A percentile compares a stretch with the other conserved stretches of the same genome.
Evolutionary conservation across 2,888 invertebrate species (phyloP).

Genomic region (Drosophila nr. medialis): DNA sequence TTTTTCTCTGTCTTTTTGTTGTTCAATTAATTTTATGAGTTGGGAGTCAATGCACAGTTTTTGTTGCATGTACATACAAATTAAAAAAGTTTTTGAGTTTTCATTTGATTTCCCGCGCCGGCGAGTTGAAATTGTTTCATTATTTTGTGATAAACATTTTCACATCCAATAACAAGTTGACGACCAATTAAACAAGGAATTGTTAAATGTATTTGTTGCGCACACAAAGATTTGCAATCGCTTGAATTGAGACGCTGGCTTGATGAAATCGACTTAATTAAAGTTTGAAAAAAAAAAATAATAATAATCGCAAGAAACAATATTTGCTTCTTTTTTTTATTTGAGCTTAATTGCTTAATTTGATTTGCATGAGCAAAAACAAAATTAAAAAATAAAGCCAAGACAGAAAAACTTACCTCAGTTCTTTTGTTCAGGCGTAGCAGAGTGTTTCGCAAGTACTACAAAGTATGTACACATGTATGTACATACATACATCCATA

Average conservation of each 20-base stretch:
- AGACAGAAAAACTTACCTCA: slow-evolving; percentile 63
- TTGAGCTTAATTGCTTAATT: slow-evolving; percentile 73
- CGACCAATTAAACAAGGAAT: slow-evolving; percentile 20
- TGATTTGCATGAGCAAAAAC: slow-evolving; percentile 67
- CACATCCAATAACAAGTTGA: slow-evolving; percentile 12
- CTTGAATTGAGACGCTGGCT: slow-evolving; percentile 6
- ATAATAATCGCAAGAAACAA: background rate
- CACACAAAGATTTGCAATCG: slow-evolving; percentile 44
- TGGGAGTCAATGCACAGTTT: slow-evolving; percentile 11
- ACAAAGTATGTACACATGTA: slow-evolving; percentile 19
- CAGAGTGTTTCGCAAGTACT: slow-evolving; percentile 65
- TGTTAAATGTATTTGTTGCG: slow-evolving; percentile 43
- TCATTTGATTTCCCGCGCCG: slow-evolving; percentile 47
- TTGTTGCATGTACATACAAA: slow-evolving; percentile 31
- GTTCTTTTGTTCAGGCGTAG: slow-evolving; percentile 75
- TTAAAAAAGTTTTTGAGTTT: slow-evolving; percentile 59
- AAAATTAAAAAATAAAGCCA: slow-evolving; percentile 32
- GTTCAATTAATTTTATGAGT: slow-evolving; percentile 60
- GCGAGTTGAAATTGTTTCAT: slow-evolving; percentile 20
- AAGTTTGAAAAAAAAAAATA: slow-evolving; percentile 30
- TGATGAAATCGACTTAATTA: slow-evolving; percentile 36
- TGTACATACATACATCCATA: slow-evolving; percentile 21
- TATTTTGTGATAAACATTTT: slow-evolving; percentile 11
- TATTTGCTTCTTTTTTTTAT: slow-evolving; percentile 18
- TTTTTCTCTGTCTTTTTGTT: slow-evolving; percentile 49